Percentiles rank a stretch among this genome's conserved stretches.
phyloP scores from a whole-genome alignment of 2,797 vertebrate genomes.

The Chromobotia macracanthus region DNA sequence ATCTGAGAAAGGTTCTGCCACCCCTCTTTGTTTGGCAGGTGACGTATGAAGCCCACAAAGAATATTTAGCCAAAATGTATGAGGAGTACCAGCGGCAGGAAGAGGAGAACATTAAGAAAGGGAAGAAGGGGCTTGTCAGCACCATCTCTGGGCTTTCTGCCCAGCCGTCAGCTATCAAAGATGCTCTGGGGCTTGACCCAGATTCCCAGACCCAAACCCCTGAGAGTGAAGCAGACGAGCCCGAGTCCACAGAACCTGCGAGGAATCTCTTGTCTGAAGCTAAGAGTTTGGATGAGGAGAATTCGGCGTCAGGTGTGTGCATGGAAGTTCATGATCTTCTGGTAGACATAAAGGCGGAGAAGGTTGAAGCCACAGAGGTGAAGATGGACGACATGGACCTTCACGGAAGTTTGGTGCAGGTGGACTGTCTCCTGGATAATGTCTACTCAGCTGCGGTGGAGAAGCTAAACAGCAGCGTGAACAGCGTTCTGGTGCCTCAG shows the following conservation, averaged over 20 bases:
- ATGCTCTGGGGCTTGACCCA: constrained; percentile 91
- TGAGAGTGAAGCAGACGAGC: constrained; percentile 94
- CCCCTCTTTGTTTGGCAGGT: constrained; percentile 69
- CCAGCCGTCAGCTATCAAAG: constrained; percentile 87
- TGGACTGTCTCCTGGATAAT: constrained; percentile 92
- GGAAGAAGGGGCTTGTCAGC: constrained; percentile 96
- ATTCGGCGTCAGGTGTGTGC: constrained; percentile 76
- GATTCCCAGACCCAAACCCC: constrained; percentile 95
- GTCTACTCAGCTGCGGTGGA: constrained; percentile 95
- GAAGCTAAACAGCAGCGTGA: constrained; percentile 82
- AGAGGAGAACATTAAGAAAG: constrained; percentile 98
- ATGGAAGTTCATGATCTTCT: constrained; percentile 96
- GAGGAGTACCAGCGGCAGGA: constrained; percentile 98
- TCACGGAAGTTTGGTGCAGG: constrained; percentile 90
- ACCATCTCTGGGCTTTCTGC: constrained; percentile 97
- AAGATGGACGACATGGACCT: constrained; percentile 96
- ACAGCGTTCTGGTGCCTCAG: constrained; percentile 69
- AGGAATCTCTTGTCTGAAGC: constrained; percentile 83
- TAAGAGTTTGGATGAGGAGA: constrained; percentile 67
- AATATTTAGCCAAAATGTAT: constrained; percentile 97
- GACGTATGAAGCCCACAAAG: constrained; percentile 84
- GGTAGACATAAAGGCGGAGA: constrained; percentile 97
- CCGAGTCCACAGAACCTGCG: constrained; percentile 82
- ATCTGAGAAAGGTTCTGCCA: no score
- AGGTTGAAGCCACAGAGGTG: constrained; percentile 96